phyloP scores from a whole-genome alignment of 2,113 vertebrate genomes.

The Willisornis vidua region DNA sequence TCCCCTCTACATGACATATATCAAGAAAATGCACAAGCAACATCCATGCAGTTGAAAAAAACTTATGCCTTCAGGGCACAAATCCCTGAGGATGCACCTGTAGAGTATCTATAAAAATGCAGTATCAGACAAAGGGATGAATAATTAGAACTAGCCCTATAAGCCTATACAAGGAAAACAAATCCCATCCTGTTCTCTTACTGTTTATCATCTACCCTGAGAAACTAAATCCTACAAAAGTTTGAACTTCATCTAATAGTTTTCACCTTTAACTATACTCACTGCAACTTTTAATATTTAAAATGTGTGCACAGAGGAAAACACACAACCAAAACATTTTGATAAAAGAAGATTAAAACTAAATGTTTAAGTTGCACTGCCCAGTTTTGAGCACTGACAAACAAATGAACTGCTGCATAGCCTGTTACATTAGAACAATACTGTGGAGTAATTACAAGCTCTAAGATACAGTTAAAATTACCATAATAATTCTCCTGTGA shows the following conservation, averaged over 20 bases:
- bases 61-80: neutral
- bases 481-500: slow-evolving; percentile 61
- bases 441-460: slow-evolving; percentile 51
- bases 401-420: slow-evolving; percentile 14
- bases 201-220: neutral
- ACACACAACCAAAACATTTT: neutral
- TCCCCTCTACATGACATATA: neutral
- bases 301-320: neutral
- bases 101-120: neutral
- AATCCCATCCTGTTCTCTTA: neutral
- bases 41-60: neutral
- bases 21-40: neutral
- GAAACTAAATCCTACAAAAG: slow-evolving; percentile 5
- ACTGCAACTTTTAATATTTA: neutral
- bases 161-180: neutral
- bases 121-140: neutral
- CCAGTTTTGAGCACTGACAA: slow-evolving; percentile 22
- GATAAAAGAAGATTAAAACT: neutral
- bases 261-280: neutral
- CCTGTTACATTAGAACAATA: slow-evolving; percentile 50
- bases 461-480: slow-evolving; percentile 66
- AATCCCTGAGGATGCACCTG: neutral
- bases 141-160: neutral
- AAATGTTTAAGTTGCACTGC: slow-evolving; percentile 35
- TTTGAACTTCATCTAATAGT: neutral